phyloP scores from a whole-genome alignment of 2,113 vertebrate genomes.

The Poecile atricapillus region DNA sequence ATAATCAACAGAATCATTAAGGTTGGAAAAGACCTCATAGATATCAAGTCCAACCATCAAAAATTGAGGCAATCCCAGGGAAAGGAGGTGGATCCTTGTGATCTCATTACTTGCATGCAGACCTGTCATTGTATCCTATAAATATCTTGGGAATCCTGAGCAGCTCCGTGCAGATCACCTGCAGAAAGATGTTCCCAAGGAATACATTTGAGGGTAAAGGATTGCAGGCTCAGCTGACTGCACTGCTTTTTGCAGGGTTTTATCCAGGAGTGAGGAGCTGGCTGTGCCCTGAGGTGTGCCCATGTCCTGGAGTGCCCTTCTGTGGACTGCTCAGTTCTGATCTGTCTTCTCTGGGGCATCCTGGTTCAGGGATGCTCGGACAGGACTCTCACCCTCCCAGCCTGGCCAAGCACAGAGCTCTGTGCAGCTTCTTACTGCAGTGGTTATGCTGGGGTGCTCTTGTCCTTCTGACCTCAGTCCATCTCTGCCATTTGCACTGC shows the following conservation, averaged over 20 bases:
- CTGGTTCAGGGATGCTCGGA: neutral
- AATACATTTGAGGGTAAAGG: neutral
- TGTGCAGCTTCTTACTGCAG: neutral
- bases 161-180: neutral
- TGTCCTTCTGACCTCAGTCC: neutral
- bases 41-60: neutral
- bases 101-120: neutral
- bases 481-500: neutral
- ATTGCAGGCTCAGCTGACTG: neutral
- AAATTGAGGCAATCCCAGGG: neutral
- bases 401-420: neutral
- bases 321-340: neutral
- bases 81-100: neutral
- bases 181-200: neutral
- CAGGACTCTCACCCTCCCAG: neutral
- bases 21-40: neutral
- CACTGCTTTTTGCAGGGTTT: neutral
- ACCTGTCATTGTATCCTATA: neutral
- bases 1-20: neutral
- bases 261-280: neutral
- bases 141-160: neutral
- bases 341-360: neutral
- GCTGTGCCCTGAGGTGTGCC: neutral
- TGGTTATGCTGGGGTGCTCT: neutral
- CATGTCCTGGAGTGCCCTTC: neutral